Evolutionary conservation across 1,140 invertebrate genomes (phyloP), one percentile per base, ranked within the genome.

Genomic region (Pomacea maculata): DNA sequence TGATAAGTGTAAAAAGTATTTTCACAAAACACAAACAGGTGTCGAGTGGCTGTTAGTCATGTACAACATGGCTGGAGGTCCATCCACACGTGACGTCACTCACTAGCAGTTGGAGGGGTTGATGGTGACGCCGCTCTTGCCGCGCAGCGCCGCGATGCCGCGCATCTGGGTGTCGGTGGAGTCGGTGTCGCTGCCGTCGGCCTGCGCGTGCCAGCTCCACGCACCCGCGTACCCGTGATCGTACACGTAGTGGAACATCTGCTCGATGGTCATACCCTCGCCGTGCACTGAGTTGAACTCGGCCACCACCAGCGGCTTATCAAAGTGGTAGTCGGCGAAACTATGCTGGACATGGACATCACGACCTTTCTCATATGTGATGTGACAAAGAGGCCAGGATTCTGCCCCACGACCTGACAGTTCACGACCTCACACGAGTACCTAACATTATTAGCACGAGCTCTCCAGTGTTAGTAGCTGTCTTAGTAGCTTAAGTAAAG

Each of bases 171-270:
- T 90, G 64, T 80, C 80, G 78, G 84, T 87, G 12, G 83, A 84
- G 52, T 89, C 90, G 45, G 77, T 84, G 83, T 91, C 90, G 65
- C 86, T 86, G 65, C 90, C 85, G 45, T 80, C 82, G 76, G 90
- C 90, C 14, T 84, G 84, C 68, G 88, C 89, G n/a, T 90, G 88
- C 91, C 91, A 92, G 71, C 80, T 85, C 87, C 87, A 90, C 11
- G 83, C 88, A 15, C 91, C 91, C 10, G 79, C 70, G 82, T 92
- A 92, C 29, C 91, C 90, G 57, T 90, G 83, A 67, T 80, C 86
- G 82, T 92, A 92, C 21, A 86, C 86, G 80, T 89, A 88, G 84
- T 63, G 83, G 79, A 85, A 89, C 34, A 88, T 80, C 25, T 86
- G 68, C 57, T 83, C 80, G 29, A 89, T 85, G 15, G 85, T 79